Conservation (phyloP, 2,797 vertebrate genomes). For the Monodelphis domestica region DNA sequence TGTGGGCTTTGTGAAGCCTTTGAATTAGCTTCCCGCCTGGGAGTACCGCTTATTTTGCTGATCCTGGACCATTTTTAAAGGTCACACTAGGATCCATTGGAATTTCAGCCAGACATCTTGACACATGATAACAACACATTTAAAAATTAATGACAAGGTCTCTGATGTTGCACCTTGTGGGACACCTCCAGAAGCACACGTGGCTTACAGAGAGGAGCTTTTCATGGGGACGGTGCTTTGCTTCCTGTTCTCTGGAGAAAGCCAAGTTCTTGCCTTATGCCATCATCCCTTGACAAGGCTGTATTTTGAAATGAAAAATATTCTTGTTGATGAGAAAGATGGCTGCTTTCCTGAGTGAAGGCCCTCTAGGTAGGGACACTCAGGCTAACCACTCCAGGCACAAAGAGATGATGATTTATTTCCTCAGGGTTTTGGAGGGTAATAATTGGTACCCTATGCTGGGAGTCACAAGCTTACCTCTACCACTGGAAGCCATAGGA, state of each 20-base stretch:
- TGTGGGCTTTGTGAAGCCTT: constrained; percentile 16
- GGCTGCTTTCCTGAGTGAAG: constrained; percentile 8
- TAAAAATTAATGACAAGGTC: constrained; percentile 76
- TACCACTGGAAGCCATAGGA: not conserved
- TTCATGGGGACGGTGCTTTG: not conserved
- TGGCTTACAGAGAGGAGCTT: not conserved
- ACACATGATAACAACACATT: constrained; percentile 68
- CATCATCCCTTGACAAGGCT: constrained; percentile 60
- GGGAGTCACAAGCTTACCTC: not conserved
- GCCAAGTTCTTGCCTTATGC: constrained; percentile 15
- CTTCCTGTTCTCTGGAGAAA: constrained; percentile 38
- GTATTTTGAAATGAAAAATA: constrained; percentile 50
- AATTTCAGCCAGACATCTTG: constrained; percentile 43
- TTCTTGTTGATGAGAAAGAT: constrained; percentile 57
- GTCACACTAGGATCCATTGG: constrained; percentile 47
- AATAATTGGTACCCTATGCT: not conserved
- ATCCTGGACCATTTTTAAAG: constrained; percentile 70
- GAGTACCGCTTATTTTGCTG: constrained; percentile 23
- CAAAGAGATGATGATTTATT: not conserved
- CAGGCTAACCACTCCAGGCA: not conserved
- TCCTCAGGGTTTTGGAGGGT: not conserved
- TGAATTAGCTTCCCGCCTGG: not conserved
- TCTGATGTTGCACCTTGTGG: constrained; percentile 42
- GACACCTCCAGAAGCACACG: fast-evolving
- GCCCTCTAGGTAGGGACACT: not conserved